A percentile compares a stretch with the other conserved stretches of the same genome.
Evolutionary conservation across 1,140 invertebrate species (phyloP).

Genomic region (Bathynomus jamesi): DNA sequence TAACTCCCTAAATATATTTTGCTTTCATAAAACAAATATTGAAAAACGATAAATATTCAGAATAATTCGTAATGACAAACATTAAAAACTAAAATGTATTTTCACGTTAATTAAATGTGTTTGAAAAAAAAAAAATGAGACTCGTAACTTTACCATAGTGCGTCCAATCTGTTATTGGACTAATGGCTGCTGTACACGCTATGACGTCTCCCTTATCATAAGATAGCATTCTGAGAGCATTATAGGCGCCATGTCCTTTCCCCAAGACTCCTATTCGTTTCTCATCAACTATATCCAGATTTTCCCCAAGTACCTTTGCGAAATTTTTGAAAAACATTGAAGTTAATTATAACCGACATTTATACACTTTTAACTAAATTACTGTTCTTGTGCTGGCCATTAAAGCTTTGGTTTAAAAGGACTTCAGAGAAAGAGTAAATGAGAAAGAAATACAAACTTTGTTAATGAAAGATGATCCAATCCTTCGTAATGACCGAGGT

Average conservation of each 20-base stretch:
- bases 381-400: too few relatives aligned
- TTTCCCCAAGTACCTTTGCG: slow-evolving; percentile 58
- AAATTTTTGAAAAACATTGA: neutral
- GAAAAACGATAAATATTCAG: too few relatives aligned
- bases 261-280: slow-evolving; percentile 79
- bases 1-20: too few relatives aligned
- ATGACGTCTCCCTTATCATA: slow-evolving; percentile 65
- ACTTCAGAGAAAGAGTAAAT: neutral
- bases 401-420: too few relatives aligned
- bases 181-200: slow-evolving; percentile 81
- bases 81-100: too few relatives aligned
- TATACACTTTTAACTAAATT: too few relatives aligned
- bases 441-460: slow-evolving; percentile 40
- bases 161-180: slow-evolving; percentile 86
- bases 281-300: slow-evolving; percentile 73
- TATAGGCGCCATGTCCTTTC: slow-evolving; percentile 84
- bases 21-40: too few relatives aligned
- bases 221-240: slow-evolving; percentile 68
- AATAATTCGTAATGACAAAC: neutral
- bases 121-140: neutral
- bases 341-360: neutral
- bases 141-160: slow-evolving; percentile 67
- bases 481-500: slow-evolving; percentile 49
- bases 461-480: slow-evolving; percentile 48
- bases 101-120: too few relatives aligned